These are phyloP conservation scores for Pherbina coryleti DNA, from an alignment of 2,888 invertebrate genomes.

Conservation along the genomic window DNA sequence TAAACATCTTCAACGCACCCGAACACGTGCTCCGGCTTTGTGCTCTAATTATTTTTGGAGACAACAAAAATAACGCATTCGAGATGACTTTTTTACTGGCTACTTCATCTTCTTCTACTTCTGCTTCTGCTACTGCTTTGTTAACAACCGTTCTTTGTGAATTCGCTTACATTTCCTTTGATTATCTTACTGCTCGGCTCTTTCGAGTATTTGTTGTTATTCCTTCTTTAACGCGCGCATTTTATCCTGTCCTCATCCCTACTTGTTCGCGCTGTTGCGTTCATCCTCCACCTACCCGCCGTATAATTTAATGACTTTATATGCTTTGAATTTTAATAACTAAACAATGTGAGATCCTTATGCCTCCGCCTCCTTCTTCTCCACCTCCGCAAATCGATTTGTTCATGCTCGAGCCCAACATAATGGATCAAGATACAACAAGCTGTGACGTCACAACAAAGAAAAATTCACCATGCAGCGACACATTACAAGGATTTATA, in stretches of 20 bases:
- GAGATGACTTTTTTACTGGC: not conserved
- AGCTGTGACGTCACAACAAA: constrained; percentile 4
- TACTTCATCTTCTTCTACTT: not conserved
- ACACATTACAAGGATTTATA: not conserved
- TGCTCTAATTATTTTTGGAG: not conserved
- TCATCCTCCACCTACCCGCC: constrained; percentile 51
- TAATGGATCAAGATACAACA: constrained; percentile 28
- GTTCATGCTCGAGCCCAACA: constrained; percentile 1
- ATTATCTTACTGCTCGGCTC: constrained; percentile 28
- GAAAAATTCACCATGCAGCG: not conserved
- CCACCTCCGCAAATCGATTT: constrained; percentile 16
- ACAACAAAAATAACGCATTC: not conserved
- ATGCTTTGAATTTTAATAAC: constrained; percentile 65
- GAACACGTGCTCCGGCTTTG: not conserved
- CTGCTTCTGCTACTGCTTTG: not conserved
- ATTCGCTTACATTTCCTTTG: constrained; percentile 9
- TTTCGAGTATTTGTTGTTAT: not conserved
- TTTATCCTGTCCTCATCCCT: not conserved
- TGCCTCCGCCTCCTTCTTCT: not conserved
- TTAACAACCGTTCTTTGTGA: not conserved
- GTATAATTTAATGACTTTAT: constrained; percentile 66
- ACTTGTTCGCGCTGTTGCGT: not conserved
- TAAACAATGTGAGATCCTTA: not conserved
- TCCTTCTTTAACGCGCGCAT: not conserved
- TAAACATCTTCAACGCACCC: not conserved